These are phyloP conservation scores for Conus ventricosus DNA, from an alignment of 1,140 invertebrate genomes.

Conservation along the genomic window DNA sequence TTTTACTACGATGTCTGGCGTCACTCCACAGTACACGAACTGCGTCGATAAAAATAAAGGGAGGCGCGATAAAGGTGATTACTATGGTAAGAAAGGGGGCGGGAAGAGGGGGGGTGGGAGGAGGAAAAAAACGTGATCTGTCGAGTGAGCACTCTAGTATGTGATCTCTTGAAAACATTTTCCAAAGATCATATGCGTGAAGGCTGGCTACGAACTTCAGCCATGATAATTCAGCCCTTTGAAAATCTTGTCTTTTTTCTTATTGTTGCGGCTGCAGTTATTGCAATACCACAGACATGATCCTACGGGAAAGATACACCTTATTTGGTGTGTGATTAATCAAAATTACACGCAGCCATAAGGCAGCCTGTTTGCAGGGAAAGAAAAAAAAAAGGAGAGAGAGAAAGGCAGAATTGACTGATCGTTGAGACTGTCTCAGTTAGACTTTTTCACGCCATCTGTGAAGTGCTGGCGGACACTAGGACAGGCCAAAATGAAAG, in stretches of 20 bases:
- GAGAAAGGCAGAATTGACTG: too few species aligned
- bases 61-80: background rate
- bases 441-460: too few species aligned
- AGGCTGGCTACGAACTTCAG: background rate
- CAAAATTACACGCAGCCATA: background rate
- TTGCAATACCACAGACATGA: background rate
- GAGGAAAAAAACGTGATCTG: background rate
- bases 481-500: too few species aligned
- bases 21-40: background rate
- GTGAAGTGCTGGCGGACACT: too few species aligned
- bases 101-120: background rate
- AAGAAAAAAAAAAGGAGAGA: too few species aligned
- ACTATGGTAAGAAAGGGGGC: background rate
- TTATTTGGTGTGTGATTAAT: background rate
- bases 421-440: too few species aligned
- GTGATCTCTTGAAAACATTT: background rate
- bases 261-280: background rate
- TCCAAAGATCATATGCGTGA: background rate
- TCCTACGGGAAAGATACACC: background rate
- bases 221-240: background rate
- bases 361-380: too few species aligned
- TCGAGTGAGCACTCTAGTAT: background rate
- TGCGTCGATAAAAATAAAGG: background rate
- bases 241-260: background rate
- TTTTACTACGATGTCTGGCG: background rate